Conservation (phyloP, 2,888 invertebrate genomes). For the Frankliniella intonsa region DNA sequence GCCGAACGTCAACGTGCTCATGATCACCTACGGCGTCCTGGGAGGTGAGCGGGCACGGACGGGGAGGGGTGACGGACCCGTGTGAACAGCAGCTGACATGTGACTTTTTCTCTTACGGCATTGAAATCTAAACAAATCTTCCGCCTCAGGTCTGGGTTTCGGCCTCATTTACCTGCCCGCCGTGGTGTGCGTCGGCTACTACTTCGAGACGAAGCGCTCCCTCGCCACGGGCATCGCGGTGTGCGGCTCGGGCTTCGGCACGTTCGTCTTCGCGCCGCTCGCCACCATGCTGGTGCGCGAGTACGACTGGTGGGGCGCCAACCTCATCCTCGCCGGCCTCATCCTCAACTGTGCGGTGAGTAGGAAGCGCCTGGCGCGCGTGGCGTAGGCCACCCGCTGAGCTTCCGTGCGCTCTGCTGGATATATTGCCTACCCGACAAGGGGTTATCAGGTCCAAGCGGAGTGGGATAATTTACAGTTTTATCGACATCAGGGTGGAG, state of each 20-base stretch:
- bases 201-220: conserved; percentile 92
- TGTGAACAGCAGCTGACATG: too few species aligned
- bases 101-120: too few species aligned
- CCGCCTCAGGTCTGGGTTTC: conserved; percentile 73
- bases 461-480: background rate
- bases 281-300: conserved; percentile 71
- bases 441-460: background rate
- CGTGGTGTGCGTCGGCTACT: conserved; percentile 94
- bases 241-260: conserved; percentile 93
- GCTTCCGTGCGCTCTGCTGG: background rate
- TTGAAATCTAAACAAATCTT: background rate
- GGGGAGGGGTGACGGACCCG: too few species aligned
- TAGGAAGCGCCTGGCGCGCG: conserved; percentile 34
- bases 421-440: background rate
- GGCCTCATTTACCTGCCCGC: conserved; percentile 93
- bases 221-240: conserved; percentile 93
- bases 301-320: conserved; percentile 85
- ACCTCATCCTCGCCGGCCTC: conserved; percentile 86
- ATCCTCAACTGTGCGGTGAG: conserved; percentile 83
- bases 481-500: too few species aligned
- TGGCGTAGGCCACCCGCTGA: background rate
- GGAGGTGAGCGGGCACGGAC: conserved; percentile 63
- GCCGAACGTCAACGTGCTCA: conserved; percentile 78
- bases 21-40: conserved; percentile 86
- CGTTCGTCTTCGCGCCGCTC: conserved; percentile 91